Conservation (phyloP, 2,888 invertebrate genomes). For the Perdita meconis region DNA sequence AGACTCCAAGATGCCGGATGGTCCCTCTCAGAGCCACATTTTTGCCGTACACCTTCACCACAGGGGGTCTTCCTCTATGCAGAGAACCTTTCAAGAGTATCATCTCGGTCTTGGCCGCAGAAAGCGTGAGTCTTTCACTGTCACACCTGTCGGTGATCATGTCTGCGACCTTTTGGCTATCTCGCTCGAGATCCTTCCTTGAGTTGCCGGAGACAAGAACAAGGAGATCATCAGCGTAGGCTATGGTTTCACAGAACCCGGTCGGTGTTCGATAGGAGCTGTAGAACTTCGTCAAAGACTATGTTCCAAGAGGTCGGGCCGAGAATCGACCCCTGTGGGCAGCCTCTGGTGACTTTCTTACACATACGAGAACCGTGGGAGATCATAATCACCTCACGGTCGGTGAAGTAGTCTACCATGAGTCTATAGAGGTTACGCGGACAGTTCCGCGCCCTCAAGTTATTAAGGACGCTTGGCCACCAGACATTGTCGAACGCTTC, state of each 20-base stretch:
- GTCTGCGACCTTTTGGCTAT: not conserved
- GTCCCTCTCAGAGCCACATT: not conserved
- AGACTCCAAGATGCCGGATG: not conserved
- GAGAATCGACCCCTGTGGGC: too few species aligned
- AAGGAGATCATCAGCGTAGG: not conserved
- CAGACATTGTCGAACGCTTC: too few species aligned
- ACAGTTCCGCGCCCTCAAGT: too few species aligned
- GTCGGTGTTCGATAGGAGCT: not conserved
- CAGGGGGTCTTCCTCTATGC: not conserved
- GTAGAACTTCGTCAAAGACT: not conserved
- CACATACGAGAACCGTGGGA: too few species aligned
- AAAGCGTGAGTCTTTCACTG: not conserved
- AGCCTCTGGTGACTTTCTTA: too few species aligned
- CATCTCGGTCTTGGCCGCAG: not conserved
- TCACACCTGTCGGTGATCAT: not conserved
- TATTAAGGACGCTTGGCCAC: too few species aligned
- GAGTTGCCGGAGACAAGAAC: not conserved
- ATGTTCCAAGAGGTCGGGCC: not conserved
- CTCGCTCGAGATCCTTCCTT: not conserved
- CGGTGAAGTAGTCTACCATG: too few species aligned
- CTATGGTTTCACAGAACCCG: not conserved
- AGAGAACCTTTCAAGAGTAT: not conserved
- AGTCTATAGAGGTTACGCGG: too few species aligned
- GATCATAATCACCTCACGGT: too few species aligned
- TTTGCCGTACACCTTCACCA: not conserved